Base-by-base conservation (phyloP, 2,888 invertebrate species). In the Cryptops parisi region DNA sequence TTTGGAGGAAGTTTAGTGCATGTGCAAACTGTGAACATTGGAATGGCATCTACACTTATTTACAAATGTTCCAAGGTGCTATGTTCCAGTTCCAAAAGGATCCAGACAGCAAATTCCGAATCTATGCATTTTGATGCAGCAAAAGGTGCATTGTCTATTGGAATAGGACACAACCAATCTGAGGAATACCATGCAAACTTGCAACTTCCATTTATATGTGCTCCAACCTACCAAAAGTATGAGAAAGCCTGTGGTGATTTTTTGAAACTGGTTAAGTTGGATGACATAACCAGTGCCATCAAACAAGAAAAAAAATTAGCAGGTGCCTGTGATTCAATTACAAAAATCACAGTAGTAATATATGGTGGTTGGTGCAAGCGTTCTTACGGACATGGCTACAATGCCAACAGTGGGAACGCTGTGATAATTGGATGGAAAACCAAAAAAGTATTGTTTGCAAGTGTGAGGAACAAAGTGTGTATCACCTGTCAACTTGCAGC, bases 51-150 rank as follows among this genome's bases (percentile, higher is more conserved):
- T n/a, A n/a, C n/a, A n/a, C n/a, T n/a, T n/a, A n/a, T n/a, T n/a
- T n/a, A n/a, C n/a, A n/a, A n/a, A n/a, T n/a, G n/a, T n/a, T n/a
- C n/a, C n/a, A n/a, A n/a, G n/a, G n/a, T n/a, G n/a, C n/a, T n/a
- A n/a, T n/a, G n/a, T n/a, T n/a, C n/a, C n/a, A n/a, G n/a, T n/a
- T n/a, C n/a, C n/a, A n/a, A n/a, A n/a, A n/a, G n/a, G n/a, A n/a
- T n/a, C n/a, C n/a, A n/a, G n/a, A n/a, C n/a, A n/a, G n/a, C n/a
- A n/a, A n/a, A n/a, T n/a, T n/a, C n/a, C n/a, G 47, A 46, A 23
- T 22, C 22, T 46, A 9, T 46, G 6, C 47, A 46, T 46, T 6
- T 5, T 46, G 47, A 46, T 46, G 47, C 47, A 15, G 47, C 23
- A 24, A 24, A 12, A 17, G 47, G 15, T 25, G 47, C 47, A 19